Conservation (phyloP, 2,888 invertebrate genomes). For the Neelides folsomi region DNA sequence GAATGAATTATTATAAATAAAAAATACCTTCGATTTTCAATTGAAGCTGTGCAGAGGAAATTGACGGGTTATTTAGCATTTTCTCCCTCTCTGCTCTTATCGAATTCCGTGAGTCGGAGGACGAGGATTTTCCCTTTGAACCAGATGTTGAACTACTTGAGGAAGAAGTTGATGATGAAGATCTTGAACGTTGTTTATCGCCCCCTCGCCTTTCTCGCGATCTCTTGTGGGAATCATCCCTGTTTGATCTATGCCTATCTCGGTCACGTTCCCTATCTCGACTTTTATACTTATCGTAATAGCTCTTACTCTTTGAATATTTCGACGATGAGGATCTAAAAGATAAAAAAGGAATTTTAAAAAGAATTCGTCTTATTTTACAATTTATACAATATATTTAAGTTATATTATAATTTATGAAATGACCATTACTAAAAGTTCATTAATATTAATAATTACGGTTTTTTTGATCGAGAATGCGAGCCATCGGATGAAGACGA, state of each 20-base stretch:
- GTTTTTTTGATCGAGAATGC: too few species aligned
- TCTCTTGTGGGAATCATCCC: slow-evolving; percentile 1
- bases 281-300: slow-evolving; percentile 3
- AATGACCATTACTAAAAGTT: too few species aligned
- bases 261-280: slow-evolving; percentile 8
- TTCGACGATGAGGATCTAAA: too few species aligned
- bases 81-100: neutral
- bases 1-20: neutral
- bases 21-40: slow-evolving; percentile 29
- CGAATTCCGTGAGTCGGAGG: slow-evolving; percentile 10
- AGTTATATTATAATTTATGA: too few species aligned
- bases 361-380: too few species aligned
- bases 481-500: too few species aligned
- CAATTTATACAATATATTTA: too few species aligned
- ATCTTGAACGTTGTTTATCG: slow-evolving; percentile 10
- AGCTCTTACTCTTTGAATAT: too few species aligned
- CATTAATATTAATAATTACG: too few species aligned
- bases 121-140: slow-evolving; percentile 6
- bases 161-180: slow-evolving; percentile 6
- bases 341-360: too few species aligned
- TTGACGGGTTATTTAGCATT: neutral
- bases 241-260: slow-evolving; percentile 7
- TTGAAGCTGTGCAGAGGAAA: slow-evolving; percentile 15
- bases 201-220: slow-evolving; percentile 6
- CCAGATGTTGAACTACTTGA: slow-evolving; percentile 3